Evolutionary conservation across 2,113 vertebrate genomes (phyloP).

Genomic region (Anolis sagrei): DNA sequence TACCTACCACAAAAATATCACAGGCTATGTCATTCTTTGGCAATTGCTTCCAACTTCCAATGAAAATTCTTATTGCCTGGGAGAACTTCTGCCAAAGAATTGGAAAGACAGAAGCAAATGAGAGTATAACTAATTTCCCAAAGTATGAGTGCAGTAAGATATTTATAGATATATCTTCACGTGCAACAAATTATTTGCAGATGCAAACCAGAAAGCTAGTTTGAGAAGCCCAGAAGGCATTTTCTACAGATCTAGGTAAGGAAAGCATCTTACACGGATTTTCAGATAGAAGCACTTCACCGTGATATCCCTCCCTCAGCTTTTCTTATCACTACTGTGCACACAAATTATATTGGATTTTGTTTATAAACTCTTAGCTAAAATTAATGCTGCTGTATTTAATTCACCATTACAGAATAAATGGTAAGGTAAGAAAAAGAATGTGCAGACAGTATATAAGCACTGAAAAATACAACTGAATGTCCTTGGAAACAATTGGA

Average conservation of each 20-base stretch:
- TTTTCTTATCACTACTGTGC: conserved; percentile 14
- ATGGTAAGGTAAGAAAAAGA: background rate
- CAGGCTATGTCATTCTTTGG: background rate
- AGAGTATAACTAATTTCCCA: conserved; percentile 68
- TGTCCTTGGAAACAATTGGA: background rate
- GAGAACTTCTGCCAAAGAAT: conserved; percentile 55
- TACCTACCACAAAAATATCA: background rate
- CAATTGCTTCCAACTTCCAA: background rate
- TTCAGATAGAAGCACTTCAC: conserved; percentile 3
- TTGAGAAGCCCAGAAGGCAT: conserved; percentile 23
- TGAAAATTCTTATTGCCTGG: background rate
- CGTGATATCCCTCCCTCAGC: background rate
- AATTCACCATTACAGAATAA: background rate
- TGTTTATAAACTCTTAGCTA: conserved; percentile 23
- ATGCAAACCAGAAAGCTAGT: conserved; percentile 17
- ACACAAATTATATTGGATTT: conserved; percentile 13
- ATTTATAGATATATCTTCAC: conserved; percentile 69
- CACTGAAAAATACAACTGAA: background rate
- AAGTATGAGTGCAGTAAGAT: conserved; percentile 66
- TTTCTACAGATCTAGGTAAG: background rate
- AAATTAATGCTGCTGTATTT: conserved; percentile 7
- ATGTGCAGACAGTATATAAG: background rate
- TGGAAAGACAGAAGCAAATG: conserved; percentile 68
- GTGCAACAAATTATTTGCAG: conserved; percentile 49
- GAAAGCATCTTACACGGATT: background rate